Conservation (phyloP, 2,113 vertebrate species). For the Trichechus manatus region DNA sequence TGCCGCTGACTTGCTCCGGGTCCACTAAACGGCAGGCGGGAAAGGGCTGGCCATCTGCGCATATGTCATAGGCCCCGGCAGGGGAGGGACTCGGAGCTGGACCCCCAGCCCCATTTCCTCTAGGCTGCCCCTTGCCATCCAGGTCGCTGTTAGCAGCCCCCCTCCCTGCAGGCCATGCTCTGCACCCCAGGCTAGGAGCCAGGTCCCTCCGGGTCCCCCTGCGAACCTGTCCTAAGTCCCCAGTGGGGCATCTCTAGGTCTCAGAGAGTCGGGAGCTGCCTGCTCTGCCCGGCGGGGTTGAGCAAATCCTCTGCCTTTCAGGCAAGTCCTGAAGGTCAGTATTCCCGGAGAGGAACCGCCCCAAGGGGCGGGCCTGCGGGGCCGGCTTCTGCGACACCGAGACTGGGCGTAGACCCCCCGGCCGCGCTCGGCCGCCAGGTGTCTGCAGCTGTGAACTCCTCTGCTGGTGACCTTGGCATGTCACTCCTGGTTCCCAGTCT, state of each 20-base stretch:
- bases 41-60: neutral
- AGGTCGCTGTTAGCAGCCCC: neutral
- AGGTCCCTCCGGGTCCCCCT: neutral
- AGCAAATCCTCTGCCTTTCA: too few relatives aligned
- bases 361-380: neutral
- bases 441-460: too few relatives aligned
- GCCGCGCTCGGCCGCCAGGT: too few relatives aligned
- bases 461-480: neutral
- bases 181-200: neutral
- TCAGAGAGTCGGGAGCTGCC: neutral
- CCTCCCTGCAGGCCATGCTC: neutral
- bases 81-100: neutral
- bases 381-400: too few relatives aligned
- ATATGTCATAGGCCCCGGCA: neutral
- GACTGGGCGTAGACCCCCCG: too few relatives aligned
- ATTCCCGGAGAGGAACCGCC: neutral
- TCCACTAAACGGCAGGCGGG: too few relatives aligned
- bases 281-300: too few relatives aligned
- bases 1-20: too few relatives aligned
- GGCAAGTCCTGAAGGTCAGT: too few relatives aligned
- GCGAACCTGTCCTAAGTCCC: neutral
- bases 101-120: neutral
- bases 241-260: neutral
- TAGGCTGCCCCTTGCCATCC: neutral
- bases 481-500: neutral